A percentile compares a stretch with the other conserved stretches of the same genome.
Evolutionary conservation across 1,140 invertebrate genomes (phyloP).

Genomic region (Papilio polytes): DNA sequence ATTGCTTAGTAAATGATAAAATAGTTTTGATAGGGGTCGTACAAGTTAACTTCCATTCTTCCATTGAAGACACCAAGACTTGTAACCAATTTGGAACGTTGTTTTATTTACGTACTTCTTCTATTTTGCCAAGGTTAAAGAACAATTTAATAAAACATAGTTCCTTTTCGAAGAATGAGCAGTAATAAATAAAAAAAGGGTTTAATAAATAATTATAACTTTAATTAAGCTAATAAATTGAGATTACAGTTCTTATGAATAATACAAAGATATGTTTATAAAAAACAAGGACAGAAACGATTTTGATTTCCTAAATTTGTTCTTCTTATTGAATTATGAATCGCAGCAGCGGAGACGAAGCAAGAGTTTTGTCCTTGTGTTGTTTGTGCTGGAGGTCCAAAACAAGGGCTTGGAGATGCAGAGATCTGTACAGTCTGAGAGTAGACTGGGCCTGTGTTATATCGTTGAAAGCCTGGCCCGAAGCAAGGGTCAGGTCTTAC

Average conservation of each 20-base stretch:
- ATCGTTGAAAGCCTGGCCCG: background rate
- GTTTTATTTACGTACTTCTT: no score
- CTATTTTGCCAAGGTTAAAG: no score
- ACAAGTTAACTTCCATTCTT: no score
- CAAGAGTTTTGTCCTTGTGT: background rate
- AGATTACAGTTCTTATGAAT: background rate
- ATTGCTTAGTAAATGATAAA: no score
- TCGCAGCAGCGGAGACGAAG: background rate
- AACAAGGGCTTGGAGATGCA: background rate
- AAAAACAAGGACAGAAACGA: background rate
- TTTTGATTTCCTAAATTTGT: background rate
- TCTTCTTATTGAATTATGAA: conserved; percentile 10
- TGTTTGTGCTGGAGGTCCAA: background rate
- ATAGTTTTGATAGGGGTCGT: no score
- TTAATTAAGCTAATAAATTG: background rate
- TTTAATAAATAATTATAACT: background rate
- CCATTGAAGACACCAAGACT: no score
- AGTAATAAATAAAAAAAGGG: no score
- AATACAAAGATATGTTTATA: background rate
- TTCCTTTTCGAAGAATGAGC: no score
- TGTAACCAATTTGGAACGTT: no score
- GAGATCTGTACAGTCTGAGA: background rate
- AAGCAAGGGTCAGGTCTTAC: conserved; percentile 1
- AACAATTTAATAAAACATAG: no score
- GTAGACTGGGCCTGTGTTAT: background rate